phyloP scores from a whole-genome alignment of 1,140 invertebrate genomes.

The Apis laboriosa region DNA sequence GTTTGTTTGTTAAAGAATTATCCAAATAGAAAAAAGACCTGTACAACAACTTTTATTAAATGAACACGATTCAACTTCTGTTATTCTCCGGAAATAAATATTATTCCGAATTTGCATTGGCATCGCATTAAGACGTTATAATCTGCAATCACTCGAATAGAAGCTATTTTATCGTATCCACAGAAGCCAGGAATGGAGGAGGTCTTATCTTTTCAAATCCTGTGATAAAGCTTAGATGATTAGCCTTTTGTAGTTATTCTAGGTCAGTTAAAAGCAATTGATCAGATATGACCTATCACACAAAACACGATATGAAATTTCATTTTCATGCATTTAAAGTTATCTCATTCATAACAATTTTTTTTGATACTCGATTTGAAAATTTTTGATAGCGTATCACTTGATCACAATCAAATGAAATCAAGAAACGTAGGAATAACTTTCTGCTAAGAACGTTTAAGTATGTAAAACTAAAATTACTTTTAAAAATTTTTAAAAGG shows the following conservation, averaged over 20 bases:
- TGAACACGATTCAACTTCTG: conserved; percentile 8
- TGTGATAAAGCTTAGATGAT: conserved; percentile 13
- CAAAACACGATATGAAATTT: background rate
- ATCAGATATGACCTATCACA: background rate
- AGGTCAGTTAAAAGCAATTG: conserved; percentile 21
- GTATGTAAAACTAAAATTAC: background rate
- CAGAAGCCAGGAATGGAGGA: background rate
- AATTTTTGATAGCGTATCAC: too few relatives aligned
- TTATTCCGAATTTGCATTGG: background rate
- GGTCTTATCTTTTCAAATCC: conserved; percentile 19
- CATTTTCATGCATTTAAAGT: background rate
- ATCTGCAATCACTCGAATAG: background rate
- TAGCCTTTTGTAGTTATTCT: background rate
- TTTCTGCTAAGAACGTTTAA: background rate
- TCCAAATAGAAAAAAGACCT: background rate
- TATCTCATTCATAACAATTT: background rate
- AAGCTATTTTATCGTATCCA: background rate
- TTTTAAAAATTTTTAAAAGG: background rate
- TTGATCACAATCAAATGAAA: too few relatives aligned
- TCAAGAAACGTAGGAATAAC: background rate
- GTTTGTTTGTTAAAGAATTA: background rate
- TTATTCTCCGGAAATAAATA: background rate
- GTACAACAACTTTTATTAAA: background rate
- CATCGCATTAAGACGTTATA: background rate
- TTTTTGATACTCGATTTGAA: background rate